phyloP scores from a whole-genome alignment of 2,797 vertebrate species.

The Paratrypauchen microcephalus region DNA sequence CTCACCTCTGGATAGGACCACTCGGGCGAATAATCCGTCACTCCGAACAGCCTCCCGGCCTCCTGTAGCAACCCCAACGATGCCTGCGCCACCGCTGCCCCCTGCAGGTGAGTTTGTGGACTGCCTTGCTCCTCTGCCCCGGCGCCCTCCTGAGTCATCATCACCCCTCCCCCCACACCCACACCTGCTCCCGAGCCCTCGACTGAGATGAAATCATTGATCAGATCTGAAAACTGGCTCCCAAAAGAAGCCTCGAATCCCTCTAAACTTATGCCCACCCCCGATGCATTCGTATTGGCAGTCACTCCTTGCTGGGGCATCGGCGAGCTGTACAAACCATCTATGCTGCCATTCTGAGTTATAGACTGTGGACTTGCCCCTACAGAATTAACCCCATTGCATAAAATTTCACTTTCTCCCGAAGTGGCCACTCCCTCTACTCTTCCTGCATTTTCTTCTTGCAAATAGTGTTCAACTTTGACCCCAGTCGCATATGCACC shows the following conservation, averaged over 20 bases:
- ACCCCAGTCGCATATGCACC: constrained; percentile 82
- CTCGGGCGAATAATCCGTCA: constrained; percentile 98
- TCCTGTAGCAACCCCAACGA: constrained; percentile 91
- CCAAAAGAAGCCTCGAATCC: constrained; percentile 98
- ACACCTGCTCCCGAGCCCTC: constrained; percentile 83
- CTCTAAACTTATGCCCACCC: constrained; percentile 88
- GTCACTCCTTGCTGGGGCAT: constrained; percentile 82
- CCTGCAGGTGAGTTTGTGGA: constrained; percentile 85
- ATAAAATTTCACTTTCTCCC: constrained; percentile 70
- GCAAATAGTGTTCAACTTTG: constrained; percentile 85
- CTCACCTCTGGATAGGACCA: constrained; percentile 99
- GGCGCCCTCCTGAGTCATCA: constrained; percentile 82
- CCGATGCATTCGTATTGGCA: constrained; percentile 45
- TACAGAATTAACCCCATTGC: constrained; percentile 71
- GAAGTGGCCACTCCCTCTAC: constrained; percentile 43
- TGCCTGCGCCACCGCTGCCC: constrained; percentile 87
- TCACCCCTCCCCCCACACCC: constrained; percentile 70
- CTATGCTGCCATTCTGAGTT: constrained; percentile 83
- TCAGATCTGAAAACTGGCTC: constrained; percentile 99
- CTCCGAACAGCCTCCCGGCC: constrained; percentile 92
- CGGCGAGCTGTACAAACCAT: constrained; percentile 86
- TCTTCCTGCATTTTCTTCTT: constrained; percentile 66
- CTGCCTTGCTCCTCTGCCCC: constrained; percentile 82
- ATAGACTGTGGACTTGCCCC: constrained; percentile 81
- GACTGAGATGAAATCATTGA: constrained; percentile 98